Conservation (phyloP, 53 echinoderm and acorn worm species). For the Echinometra lucunter region DNA sequence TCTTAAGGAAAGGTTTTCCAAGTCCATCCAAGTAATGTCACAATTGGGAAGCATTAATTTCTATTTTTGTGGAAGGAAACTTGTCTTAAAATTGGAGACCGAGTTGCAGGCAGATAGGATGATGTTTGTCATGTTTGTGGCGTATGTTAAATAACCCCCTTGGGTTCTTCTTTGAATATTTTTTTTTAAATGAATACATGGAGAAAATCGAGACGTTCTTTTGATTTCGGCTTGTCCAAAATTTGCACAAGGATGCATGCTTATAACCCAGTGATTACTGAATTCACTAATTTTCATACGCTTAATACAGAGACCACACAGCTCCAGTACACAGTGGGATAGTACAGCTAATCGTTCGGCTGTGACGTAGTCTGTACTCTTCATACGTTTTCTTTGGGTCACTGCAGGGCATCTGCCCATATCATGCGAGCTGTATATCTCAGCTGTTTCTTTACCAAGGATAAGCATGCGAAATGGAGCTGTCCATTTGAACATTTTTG, state of each 20-base stretch:
- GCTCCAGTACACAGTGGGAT: too few relatives aligned
- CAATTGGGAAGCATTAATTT: neutral
- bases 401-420: neutral
- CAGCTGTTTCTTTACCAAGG: slow-evolving; percentile 32
- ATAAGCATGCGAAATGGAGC: neutral
- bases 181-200: neutral
- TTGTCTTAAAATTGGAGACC: neutral
- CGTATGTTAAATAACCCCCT: neutral
- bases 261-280: neutral
- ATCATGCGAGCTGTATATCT: neutral
- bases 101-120: neutral
- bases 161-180: neutral
- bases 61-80: neutral
- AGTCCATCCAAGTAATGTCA: neutral
- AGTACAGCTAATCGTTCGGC: too few relatives aligned
- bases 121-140: neutral
- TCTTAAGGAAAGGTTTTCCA: neutral
- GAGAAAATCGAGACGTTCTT: neutral
- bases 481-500: slow-evolving; percentile 31
- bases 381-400: neutral
- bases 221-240: neutral
- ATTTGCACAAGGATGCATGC: neutral
- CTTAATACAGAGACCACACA: too few relatives aligned
- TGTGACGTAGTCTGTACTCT: neutral
- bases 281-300: neutral